Evolutionary conservation across 2,113 vertebrate genomes (phyloP).

Genomic region (Oreochromis aureus): DNA sequence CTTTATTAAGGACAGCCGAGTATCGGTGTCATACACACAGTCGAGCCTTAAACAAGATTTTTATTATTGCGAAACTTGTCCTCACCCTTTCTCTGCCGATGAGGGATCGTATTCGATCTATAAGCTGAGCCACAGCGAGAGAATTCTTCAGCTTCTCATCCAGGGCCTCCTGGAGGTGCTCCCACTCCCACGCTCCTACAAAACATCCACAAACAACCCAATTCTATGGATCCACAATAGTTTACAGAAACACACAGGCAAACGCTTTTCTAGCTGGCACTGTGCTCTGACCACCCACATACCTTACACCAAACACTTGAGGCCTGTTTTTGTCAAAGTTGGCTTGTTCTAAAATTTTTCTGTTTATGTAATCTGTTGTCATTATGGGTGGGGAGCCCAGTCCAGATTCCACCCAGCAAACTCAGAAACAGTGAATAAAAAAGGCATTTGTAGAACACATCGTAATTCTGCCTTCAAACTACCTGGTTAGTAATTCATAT

Average conservation of each 20-base stretch:
- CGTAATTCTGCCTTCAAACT: not conserved
- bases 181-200: conserved; percentile 90
- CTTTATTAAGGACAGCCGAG: not conserved
- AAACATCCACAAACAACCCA: conserved; percentile 29
- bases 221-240: not conserved
- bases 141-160: conserved; percentile 86
- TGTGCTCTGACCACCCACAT: conserved; percentile 9
- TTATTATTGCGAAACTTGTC: not conserved
- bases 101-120: conserved; percentile 88
- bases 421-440: not conserved
- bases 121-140: conserved; percentile 80
- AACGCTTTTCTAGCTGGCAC: conserved; percentile 8
- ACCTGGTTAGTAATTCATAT: not conserved
- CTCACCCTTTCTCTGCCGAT: conserved; percentile 74
- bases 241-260: not conserved
- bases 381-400: not conserved
- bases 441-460: not conserved
- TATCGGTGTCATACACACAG: not conserved
- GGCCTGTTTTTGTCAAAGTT: conserved; percentile 2
- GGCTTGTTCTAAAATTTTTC: conserved; percentile 3
- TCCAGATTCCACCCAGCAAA: not conserved
- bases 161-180: conserved; percentile 84
- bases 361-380: conserved; percentile 11
- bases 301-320: not conserved
- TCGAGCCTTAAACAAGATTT: not conserved